Evolutionary conservation across 2,888 invertebrate species (phyloP).

Genomic region (Oligia latruncula): DNA sequence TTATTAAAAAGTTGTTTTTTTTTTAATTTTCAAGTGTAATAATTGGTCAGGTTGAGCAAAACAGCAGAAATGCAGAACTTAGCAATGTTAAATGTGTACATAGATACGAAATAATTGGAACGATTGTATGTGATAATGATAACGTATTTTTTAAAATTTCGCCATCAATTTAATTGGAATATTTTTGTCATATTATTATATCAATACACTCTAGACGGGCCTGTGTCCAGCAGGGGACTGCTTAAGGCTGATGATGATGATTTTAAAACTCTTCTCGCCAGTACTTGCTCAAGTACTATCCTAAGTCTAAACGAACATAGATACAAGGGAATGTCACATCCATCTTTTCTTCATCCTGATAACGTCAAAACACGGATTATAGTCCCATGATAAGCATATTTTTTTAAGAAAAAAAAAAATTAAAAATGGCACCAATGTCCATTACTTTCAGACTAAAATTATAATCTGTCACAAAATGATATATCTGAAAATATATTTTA

Average conservation of each 20-base stretch:
- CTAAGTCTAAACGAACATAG: conserved; percentile 54
- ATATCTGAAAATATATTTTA: conserved; percentile 45
- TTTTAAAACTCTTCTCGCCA: not conserved
- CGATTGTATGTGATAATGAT: not conserved
- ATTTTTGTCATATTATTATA: not conserved
- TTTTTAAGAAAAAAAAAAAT: conserved; percentile 46
- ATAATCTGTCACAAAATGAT: conserved; percentile 62
- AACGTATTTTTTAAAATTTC: not conserved
- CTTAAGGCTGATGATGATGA: not conserved
- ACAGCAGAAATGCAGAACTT: not conserved
- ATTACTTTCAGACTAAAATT: conserved; percentile 56
- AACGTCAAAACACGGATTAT: conserved; percentile 70
- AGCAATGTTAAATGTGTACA: not conserved
- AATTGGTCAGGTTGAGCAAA: not conserved
- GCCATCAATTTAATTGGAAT: not conserved
- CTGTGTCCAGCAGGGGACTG: not conserved
- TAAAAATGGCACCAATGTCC: conserved; percentile 39
- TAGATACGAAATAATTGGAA: not conserved
- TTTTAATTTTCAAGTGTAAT: not conserved
- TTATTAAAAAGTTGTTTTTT: not conserved
- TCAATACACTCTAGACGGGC: too few species aligned
- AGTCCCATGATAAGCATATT: conserved; percentile 60
- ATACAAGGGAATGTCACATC: conserved; percentile 69
- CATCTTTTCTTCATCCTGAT: conserved; percentile 72
- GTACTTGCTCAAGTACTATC: conserved; percentile 61